These are phyloP conservation scores for Epizoanthus stellaris DNA, from an alignment of 92 coral and sea anemone genomes.

Conservation along the genomic window DNA sequence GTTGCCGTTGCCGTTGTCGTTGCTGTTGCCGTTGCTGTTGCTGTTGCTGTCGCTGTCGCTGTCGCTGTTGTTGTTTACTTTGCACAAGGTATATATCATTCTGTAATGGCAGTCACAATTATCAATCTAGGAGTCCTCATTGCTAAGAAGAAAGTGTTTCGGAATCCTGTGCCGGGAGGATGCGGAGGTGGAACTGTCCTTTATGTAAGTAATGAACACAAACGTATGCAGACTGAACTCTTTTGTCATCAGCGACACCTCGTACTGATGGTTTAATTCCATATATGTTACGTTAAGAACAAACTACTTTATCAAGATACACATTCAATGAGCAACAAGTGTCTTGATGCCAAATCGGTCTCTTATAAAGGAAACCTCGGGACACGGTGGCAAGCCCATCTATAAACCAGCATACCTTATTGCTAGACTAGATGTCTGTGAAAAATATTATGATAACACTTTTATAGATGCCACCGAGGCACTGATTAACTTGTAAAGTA, in stretches of 20 bases:
- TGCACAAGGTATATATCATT: background rate
- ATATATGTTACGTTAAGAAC: too few relatives aligned
- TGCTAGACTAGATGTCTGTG: too few relatives aligned
- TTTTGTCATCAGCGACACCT: background rate
- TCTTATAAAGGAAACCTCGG: too few relatives aligned
- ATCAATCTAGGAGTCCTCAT: conserved; percentile 59
- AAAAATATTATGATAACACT: too few relatives aligned
- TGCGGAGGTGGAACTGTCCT: conserved; percentile 88
- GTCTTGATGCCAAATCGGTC: too few relatives aligned
- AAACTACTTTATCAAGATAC: background rate
- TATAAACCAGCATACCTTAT: too few relatives aligned
- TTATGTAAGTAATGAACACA: conserved; percentile 69
- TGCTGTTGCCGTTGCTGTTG: too few relatives aligned
- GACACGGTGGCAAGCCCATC: too few relatives aligned
- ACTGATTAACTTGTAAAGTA: too few relatives aligned
- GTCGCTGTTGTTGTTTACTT: background rate
- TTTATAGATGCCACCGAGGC: too few relatives aligned
- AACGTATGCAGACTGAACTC: background rate
- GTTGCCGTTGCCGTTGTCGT: too few relatives aligned
- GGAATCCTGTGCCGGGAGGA: conserved; percentile 84
- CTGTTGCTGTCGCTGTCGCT: too few relatives aligned
- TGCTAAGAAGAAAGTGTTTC: conserved; percentile 76
- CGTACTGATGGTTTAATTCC: background rate
- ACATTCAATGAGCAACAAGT: background rate
- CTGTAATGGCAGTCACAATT: background rate